These are phyloP conservation scores for Phoeniculus purpureus DNA, from an alignment of 2,797 vertebrate species.

Conservation along the genomic window DNA sequence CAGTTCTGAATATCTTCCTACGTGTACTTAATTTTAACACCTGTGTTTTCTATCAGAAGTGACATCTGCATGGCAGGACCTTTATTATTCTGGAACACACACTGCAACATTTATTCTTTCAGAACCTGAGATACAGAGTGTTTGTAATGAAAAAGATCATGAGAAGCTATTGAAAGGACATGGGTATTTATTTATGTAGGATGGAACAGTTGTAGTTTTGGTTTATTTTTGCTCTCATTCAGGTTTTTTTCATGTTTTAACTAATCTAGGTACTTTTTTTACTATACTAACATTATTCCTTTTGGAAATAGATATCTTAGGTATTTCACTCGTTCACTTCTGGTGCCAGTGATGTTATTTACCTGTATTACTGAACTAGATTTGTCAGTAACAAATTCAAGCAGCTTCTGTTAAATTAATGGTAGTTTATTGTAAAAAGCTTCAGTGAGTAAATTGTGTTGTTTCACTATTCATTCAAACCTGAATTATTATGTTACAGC, in stretches of 20 bases:
- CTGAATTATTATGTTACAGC: not conserved
- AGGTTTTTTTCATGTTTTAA: not conserved
- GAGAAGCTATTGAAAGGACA: not conserved
- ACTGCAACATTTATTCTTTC: not conserved
- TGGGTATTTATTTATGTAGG: not conserved
- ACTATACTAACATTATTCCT: not conserved
- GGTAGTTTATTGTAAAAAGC: not conserved
- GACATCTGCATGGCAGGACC: not conserved
- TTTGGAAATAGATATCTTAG: not conserved
- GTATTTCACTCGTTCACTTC: not conserved
- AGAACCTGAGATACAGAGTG: not conserved
- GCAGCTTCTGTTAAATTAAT: not conserved
- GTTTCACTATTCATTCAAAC: not conserved
- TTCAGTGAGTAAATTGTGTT: not conserved
- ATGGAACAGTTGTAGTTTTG: not conserved
- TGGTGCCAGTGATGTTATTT: not conserved
- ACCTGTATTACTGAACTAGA: not conserved
- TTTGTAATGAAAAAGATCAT: not conserved
- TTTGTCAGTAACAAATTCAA: not conserved
- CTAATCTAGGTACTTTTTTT: not conserved
- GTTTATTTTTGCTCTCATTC: not conserved
- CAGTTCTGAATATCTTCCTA: not conserved
- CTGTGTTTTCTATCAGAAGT: not conserved
- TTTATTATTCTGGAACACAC: not conserved
- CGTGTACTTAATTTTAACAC: not conserved